phyloP scores from a whole-genome alignment of 2,888 invertebrate genomes.

The Peribatodes rhomboidaria region DNA sequence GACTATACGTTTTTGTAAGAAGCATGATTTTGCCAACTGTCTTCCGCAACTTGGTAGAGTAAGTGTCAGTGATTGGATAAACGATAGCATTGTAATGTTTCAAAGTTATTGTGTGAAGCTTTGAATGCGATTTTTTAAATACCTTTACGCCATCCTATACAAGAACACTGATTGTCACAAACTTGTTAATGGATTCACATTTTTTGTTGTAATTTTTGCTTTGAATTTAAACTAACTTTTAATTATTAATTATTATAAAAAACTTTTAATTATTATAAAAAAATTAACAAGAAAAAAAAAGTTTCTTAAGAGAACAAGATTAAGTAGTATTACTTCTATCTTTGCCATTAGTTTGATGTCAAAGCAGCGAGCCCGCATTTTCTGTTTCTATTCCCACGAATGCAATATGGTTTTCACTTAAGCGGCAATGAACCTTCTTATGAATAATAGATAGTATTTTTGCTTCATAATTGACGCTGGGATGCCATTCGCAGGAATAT shows the following conservation, averaged over 20 bases:
- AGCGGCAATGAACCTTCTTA: slow-evolving; percentile 42
- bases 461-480: slow-evolving; percentile 80
- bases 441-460: slow-evolving; percentile 83
- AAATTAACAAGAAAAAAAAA: too few relatives aligned
- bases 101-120: slow-evolving; percentile 66
- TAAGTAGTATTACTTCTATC: too few relatives aligned
- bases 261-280: too few relatives aligned
- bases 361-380: slow-evolving; percentile 6
- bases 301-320: too few relatives aligned
- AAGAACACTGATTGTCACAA: slow-evolving; percentile 59
- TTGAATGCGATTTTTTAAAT: slow-evolving; percentile 57
- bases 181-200: slow-evolving; percentile 51
- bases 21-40: background rate
- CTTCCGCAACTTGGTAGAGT: background rate
- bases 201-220: background rate
- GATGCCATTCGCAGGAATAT: slow-evolving; percentile 49
- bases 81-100: slow-evolving; percentile 73
- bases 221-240: background rate
- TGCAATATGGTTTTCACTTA: slow-evolving; percentile 68
- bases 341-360: background rate
- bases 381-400: slow-evolving; percentile 48
- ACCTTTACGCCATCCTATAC: slow-evolving; percentile 54
- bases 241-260: too few relatives aligned
- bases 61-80: slow-evolving; percentile 61
- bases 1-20: background rate